Percentiles rank a stretch among this genome's conserved stretches.
phyloP scores from a whole-genome alignment of 1,140 invertebrate genomes.

The Pararge aegeria region DNA sequence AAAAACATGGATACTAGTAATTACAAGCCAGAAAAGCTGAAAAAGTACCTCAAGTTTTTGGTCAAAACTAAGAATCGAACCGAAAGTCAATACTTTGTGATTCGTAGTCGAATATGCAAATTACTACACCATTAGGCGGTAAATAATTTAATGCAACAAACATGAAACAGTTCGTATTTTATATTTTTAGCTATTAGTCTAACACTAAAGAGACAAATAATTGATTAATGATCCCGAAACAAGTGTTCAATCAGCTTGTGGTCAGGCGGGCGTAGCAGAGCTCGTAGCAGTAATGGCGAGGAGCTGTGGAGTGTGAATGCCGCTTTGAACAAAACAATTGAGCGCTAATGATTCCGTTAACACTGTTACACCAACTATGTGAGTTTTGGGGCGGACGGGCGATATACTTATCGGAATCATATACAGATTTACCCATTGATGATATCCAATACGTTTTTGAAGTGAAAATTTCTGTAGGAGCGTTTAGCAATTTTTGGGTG shows the following conservation, averaged over 20 bases:
- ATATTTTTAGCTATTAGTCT: not conserved
- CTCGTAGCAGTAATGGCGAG: conserved; percentile 35
- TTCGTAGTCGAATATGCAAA: too few relatives aligned
- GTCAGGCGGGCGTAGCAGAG: conserved; percentile 39
- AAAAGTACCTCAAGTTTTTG: not conserved
- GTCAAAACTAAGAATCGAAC: too few relatives aligned
- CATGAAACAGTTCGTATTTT: too few relatives aligned
- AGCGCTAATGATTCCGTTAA: conserved; percentile 53
- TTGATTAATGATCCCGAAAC: conserved; percentile 56
- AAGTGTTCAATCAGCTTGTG: conserved; percentile 66
- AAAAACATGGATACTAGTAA: too few relatives aligned
- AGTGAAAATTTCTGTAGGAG: too few relatives aligned
- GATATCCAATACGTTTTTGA: not conserved
- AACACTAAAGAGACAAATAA: conserved; percentile 10
- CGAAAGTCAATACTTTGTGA: too few relatives aligned
- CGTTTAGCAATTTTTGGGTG: too few relatives aligned
- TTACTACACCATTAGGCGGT: too few relatives aligned
- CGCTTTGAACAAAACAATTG: conserved; percentile 55
- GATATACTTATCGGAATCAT: not conserved
- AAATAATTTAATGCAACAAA: too few relatives aligned
- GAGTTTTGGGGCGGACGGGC: conserved; percentile 12
- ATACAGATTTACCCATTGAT: not conserved
- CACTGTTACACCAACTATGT: conserved; percentile 23
- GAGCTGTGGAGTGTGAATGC: conserved; percentile 36
- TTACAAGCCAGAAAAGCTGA: too few relatives aligned